phyloP scores from a whole-genome alignment of 30 jellyfish, hydroid and myxozoan genomes.

The Nemopilema nomurai region DNA sequence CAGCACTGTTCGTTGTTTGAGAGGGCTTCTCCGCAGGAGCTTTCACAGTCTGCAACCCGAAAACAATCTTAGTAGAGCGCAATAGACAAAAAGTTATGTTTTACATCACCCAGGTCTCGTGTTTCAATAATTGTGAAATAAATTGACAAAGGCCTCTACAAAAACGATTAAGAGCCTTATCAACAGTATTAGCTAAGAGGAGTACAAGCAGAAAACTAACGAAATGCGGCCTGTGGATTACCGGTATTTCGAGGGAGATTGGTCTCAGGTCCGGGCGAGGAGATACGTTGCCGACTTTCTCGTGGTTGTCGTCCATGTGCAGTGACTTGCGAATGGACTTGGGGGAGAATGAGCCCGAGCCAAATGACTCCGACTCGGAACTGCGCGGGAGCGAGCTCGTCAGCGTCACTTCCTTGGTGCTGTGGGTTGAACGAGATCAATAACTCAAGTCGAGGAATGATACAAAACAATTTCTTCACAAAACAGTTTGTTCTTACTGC shows the following conservation, averaged over 20 bases:
- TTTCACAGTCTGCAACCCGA: constrained; percentile 34
- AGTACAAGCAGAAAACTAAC: too few species aligned
- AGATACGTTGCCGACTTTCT: constrained; percentile 35
- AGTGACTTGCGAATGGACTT: constrained; percentile 66
- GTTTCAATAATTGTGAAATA: too few species aligned
- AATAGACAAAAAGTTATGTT: too few species aligned
- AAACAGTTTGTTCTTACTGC: not conserved
- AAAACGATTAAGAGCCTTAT: too few species aligned
- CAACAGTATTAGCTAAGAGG: too few species aligned
- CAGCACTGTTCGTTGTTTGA: not conserved
- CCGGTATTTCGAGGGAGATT: constrained; percentile 41
- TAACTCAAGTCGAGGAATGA: not conserved
- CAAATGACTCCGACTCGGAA: constrained; percentile 60
- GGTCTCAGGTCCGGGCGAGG: constrained; percentile 49
- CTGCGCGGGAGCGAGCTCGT: constrained; percentile 63
- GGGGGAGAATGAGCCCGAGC: constrained; percentile 70
- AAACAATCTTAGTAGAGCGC: too few species aligned
- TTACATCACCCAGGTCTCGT: too few species aligned
- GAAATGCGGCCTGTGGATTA: too few species aligned
- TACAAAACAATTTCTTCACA: not conserved
- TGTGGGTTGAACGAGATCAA: not conserved
- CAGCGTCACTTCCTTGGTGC: constrained; percentile 62
- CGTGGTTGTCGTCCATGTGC: constrained; percentile 55
- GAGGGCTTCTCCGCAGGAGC: constrained; percentile 46
- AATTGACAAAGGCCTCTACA: too few species aligned